phyloP scores from a whole-genome alignment of 2,888 invertebrate species.

The Microplitis deprimator region DNA sequence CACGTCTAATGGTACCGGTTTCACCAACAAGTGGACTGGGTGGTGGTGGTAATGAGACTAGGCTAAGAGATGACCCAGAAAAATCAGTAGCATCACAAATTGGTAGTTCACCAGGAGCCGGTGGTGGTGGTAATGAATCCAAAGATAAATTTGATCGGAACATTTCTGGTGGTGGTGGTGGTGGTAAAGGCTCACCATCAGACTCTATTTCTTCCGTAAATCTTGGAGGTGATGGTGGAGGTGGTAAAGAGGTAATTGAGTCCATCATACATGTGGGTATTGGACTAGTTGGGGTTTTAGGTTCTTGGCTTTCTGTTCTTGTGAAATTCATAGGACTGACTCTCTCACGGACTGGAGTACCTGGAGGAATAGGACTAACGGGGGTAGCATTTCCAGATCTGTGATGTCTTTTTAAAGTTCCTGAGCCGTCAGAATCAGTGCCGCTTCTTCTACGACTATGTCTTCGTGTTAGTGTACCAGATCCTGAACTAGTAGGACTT shows the following conservation, averaged over 20 bases:
- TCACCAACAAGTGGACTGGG: conserved; percentile 75
- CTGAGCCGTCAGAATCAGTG: conserved; percentile 72
- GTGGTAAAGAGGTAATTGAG: conserved; percentile 73
- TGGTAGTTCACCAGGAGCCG: conserved; percentile 76
- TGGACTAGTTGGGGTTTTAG: conserved; percentile 67
- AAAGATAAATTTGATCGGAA: conserved; percentile 84
- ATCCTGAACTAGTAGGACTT: conserved; percentile 69
- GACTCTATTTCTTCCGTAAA: conserved; percentile 74
- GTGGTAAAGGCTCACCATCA: conserved; percentile 77
- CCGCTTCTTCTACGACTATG: conserved; percentile 73
- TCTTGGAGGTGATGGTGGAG: conserved; percentile 71
- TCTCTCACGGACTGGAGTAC: conserved; percentile 73
- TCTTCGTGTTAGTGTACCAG: conserved; percentile 76
- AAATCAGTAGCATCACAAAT: conserved; percentile 74
- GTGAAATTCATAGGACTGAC: conserved; percentile 70
- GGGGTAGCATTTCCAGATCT: conserved; percentile 73
- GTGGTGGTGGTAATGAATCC: conserved; percentile 87
- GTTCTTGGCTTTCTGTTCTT: conserved; percentile 63
- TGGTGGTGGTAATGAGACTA: conserved; percentile 83
- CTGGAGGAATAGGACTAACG: conserved; percentile 68
- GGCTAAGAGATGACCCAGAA: conserved; percentile 80
- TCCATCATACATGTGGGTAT: conserved; percentile 72
- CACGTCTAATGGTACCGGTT: conserved; percentile 71
- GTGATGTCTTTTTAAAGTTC: conserved; percentile 68
- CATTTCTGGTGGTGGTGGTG: conserved; percentile 83